Percentiles rank a stretch among this genome's conserved stretches.
These are phyloP conservation scores for Setophaga coronata DNA, from an alignment of 2,113 vertebrate genomes.

Conservation along the genomic window DNA sequence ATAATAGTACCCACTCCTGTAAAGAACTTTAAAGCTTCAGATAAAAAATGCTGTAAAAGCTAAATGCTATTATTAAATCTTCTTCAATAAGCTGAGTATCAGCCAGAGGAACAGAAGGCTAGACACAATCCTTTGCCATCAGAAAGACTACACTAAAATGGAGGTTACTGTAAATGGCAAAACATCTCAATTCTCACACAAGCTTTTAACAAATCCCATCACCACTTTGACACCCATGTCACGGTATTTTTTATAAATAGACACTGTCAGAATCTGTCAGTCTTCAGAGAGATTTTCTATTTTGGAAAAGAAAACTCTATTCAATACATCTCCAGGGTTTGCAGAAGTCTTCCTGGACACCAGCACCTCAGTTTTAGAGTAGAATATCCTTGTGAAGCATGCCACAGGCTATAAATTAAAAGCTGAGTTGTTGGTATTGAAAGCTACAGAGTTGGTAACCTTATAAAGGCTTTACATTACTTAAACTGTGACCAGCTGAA, in stretches of 20 bases:
- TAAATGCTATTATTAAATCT: conserved; percentile 31
- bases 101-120: conserved; percentile 26
- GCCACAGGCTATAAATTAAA: neutral
- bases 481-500: neutral
- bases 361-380: neutral
- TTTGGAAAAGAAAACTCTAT: neutral
- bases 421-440: neutral
- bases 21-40: conserved; percentile 28
- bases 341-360: neutral
- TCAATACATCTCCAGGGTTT: neutral
- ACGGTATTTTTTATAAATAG: neutral
- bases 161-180: conserved; percentile 33
- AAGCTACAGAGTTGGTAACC: neutral
- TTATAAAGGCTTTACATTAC: neutral
- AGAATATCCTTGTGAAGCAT: neutral
- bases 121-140: neutral
- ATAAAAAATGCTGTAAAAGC: conserved; percentile 18
- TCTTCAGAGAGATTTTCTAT: neutral
- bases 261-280: neutral
- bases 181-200: conserved; percentile 1
- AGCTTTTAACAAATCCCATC: conserved; percentile 3
- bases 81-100: conserved; percentile 2
- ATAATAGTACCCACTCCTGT: neutral
- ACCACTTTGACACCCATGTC: neutral
- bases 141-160: neutral